These are phyloP conservation scores for Lasioglossum calceatum DNA, from an alignment of 2,888 invertebrate genomes.

Conservation along the genomic window DNA sequence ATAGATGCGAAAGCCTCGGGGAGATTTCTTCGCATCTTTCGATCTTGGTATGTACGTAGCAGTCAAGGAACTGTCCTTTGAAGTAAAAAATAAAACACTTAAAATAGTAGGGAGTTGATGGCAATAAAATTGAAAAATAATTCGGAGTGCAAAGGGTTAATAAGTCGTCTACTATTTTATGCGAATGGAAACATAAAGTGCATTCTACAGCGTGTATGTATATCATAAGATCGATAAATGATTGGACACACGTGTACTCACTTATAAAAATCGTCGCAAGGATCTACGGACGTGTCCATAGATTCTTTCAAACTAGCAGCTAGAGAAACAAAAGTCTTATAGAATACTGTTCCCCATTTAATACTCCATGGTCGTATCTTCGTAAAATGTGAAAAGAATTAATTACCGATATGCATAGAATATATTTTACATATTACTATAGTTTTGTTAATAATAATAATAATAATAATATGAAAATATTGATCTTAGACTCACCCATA, in stretches of 20 bases:
- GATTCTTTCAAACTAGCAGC: slow-evolving; percentile 91
- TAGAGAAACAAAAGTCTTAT: slow-evolving; percentile 77
- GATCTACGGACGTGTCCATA: slow-evolving; percentile 90
- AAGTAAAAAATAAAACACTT: too few relatives aligned
- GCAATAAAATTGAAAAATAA: too few relatives aligned
- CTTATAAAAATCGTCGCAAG: slow-evolving; percentile 93
- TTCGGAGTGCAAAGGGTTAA: too few relatives aligned
- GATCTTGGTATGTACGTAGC: too few relatives aligned
- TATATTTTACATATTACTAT: neutral
- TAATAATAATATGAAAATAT: neutral
- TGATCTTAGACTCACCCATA: slow-evolving; percentile 74
- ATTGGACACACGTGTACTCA: slow-evolving; percentile 79
- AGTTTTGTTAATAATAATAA: neutral
- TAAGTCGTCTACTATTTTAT: neutral
- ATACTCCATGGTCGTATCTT: neutral
- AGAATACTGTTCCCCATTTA: neutral
- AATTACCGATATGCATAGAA: neutral
- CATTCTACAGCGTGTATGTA: neutral
- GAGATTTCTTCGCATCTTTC: too few relatives aligned
- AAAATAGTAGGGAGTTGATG: too few relatives aligned
- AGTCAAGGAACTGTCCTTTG: too few relatives aligned
- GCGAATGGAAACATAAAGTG: neutral
- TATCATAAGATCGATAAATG: neutral
- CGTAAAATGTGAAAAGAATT: neutral
- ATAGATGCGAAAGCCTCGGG: too few relatives aligned